Base-by-base conservation (phyloP, 2,797 vertebrate genomes). In the Melanogrammus aeglefinus region DNA sequence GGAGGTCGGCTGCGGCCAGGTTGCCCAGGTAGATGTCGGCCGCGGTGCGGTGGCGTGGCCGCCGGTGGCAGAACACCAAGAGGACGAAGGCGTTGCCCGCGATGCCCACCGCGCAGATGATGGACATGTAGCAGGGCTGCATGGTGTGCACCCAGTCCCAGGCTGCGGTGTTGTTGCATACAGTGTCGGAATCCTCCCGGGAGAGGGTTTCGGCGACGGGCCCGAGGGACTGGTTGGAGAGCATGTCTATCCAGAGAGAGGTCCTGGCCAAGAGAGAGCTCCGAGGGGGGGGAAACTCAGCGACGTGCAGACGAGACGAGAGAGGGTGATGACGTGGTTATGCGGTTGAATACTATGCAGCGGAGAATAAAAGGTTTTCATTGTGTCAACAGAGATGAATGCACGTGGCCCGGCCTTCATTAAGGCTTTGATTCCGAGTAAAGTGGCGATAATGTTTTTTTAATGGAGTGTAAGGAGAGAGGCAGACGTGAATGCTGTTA, bases 21-120 rank as follows among this genome's bases (percentile, higher is more conserved):
- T 97, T 97, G 73, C 94, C 94, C 77, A 97, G 90, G 87, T 97
- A 98, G 89, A 97, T 92, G 90, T 98, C 96, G 0, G 97, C 95
- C 83, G 97, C 95, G 0, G 96, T 95, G 90, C 93, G 93, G 21
- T 76, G 86, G 4, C 84, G 95, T 85, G 96, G 95, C 77, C 97
- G 90, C 66, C 63, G 63, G 63, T 69, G 63, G 63, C 92, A 94
- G 79, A 96, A 92, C 31, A 98, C 85, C 0, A 81, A 88, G 72
- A 98, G 95, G 71, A 97, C 95, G 0, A 97, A 96, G 47, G 86
- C 41, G 82, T 98, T 98, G 83, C 96, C 96, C 0, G 95, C 74
- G 2, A 90, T 29, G 1, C 96, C 95, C 29, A 96, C 79, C 27
- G 94, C 3, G 78, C 96, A 96, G 86, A 96, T 92, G 80, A 95